A percentile compares a stretch with the other conserved stretches of the same genome.
These are phyloP conservation scores for Amblyraja radiata DNA, from an alignment of 2,797 vertebrate genomes.

Conservation along the genomic window DNA sequence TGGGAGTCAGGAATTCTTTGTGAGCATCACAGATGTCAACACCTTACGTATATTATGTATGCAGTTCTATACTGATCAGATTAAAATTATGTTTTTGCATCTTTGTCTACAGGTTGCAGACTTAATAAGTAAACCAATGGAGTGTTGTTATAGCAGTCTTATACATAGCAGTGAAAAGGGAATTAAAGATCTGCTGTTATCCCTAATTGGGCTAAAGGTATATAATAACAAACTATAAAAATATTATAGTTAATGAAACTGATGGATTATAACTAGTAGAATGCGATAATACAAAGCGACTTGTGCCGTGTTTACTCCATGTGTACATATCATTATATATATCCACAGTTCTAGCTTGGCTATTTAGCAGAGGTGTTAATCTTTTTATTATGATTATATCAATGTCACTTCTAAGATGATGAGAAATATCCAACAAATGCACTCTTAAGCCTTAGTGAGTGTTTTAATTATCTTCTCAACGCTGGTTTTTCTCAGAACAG, in stretches of 20 bases:
- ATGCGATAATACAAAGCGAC: neutral
- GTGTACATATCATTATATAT: neutral
- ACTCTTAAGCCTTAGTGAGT: neutral
- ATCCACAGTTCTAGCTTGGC: neutral
- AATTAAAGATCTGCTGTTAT: constrained; percentile 74
- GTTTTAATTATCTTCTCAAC: neutral
- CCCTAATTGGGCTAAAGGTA: constrained; percentile 79
- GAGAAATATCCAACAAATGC: neutral
- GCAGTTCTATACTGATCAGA: neutral
- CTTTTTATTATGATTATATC: no score
- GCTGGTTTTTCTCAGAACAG: neutral
- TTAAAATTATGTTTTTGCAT: constrained; percentile 12
- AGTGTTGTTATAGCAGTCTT: constrained; percentile 81
- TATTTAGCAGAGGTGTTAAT: neutral
- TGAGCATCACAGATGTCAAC: neutral
- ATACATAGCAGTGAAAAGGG: constrained; percentile 66
- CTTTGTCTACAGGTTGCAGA: constrained; percentile 60
- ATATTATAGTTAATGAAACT: neutral
- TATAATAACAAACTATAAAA: constrained; percentile 26
- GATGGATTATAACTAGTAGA: neutral
- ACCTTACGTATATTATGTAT: neutral
- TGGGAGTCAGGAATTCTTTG: neutral
- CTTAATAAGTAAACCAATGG: constrained; percentile 73
- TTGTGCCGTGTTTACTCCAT: neutral
- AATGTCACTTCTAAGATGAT: neutral